A percentile compares a stretch with the other conserved stretches of the same genome.
Conservation (phyloP, 2,888 invertebrate genomes). For the Zaprionus obscuricornis region DNA sequence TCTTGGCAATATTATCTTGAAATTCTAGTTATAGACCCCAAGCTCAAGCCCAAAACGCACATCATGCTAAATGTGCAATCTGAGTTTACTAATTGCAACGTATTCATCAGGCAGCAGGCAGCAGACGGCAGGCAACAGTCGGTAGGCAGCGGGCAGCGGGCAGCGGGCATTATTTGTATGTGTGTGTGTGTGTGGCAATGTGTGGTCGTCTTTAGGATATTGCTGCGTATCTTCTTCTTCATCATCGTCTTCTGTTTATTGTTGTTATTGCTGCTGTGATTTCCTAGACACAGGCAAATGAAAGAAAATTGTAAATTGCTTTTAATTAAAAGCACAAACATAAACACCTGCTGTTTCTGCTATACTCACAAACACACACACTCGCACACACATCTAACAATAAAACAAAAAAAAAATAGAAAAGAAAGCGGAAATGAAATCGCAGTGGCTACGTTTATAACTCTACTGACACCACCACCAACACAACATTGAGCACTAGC, state of each 20-base stretch:
- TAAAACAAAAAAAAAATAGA: too few relatives aligned
- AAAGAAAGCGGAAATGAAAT: slow-evolving; percentile 70
- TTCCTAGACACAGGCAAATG: slow-evolving; percentile 58
- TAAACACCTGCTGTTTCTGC: slow-evolving; percentile 76
- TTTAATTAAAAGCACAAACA: slow-evolving; percentile 80
- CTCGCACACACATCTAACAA: slow-evolving; percentile 33
- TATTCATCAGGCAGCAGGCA: slow-evolving; percentile 68
- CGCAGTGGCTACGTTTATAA: slow-evolving; percentile 57
- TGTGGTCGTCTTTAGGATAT: too few relatives aligned
- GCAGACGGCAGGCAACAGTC: slow-evolving; percentile 32
- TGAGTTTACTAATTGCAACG: slow-evolving; percentile 70
- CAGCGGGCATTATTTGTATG: slow-evolving; percentile 8
- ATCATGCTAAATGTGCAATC: slow-evolving; percentile 70
- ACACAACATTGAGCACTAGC: too few relatives aligned
- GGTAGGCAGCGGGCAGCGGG: slow-evolving; percentile 43
- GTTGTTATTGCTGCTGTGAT: slow-evolving; percentile 32
- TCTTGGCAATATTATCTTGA: slow-evolving; percentile 37
- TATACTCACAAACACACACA: slow-evolving; percentile 5
- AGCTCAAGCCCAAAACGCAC: slow-evolving; percentile 3
- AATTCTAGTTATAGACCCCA: slow-evolving; percentile 32
- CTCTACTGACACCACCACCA: slow-evolving; percentile 3
- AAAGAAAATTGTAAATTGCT: slow-evolving; percentile 78
- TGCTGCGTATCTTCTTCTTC: too few relatives aligned
- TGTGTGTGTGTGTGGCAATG: slow-evolving; percentile 10
- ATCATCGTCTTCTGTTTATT: too few relatives aligned